phyloP scores from a whole-genome alignment of 2,113 vertebrate species.

The Perognathus longimembris region DNA sequence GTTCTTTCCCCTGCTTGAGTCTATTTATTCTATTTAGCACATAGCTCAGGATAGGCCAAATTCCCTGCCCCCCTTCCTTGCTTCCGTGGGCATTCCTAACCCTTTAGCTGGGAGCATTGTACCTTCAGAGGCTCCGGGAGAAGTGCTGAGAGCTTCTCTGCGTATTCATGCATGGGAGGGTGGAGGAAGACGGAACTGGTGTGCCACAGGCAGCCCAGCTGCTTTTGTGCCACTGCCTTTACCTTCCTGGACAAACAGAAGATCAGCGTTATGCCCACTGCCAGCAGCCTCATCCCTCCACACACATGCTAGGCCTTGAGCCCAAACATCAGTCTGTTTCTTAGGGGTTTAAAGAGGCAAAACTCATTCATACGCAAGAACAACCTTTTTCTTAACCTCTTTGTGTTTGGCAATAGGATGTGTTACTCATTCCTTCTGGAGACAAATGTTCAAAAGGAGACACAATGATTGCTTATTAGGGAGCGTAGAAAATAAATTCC shows the following conservation, averaged over 20 bases:
- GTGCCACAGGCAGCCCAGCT: constrained; percentile 93
- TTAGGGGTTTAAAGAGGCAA: neutral
- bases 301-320: accelerated
- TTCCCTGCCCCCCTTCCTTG: neutral
- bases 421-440: neutral
- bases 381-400: neutral
- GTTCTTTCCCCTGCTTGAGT: neutral
- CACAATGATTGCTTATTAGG: neutral
- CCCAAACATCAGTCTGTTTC: neutral
- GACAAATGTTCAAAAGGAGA: neutral
- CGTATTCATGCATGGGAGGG: constrained; percentile 91
- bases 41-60: neutral
- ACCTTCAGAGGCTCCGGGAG: constrained; percentile 97
- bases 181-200: constrained; percentile 91
- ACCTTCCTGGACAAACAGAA: constrained; percentile 88
- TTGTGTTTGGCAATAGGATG: neutral
- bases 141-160: constrained; percentile 90
- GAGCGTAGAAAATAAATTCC: neutral
- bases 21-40: no score
- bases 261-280: neutral
- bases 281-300: accelerated
- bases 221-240: constrained; percentile 88
- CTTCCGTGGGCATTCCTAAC: neutral
- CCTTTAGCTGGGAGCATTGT: neutral
- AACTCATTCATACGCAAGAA: neutral